Conservation (phyloP, 30 jellyfish, hydroid and myxozoan species). For the Sanderia malayensis region DNA sequence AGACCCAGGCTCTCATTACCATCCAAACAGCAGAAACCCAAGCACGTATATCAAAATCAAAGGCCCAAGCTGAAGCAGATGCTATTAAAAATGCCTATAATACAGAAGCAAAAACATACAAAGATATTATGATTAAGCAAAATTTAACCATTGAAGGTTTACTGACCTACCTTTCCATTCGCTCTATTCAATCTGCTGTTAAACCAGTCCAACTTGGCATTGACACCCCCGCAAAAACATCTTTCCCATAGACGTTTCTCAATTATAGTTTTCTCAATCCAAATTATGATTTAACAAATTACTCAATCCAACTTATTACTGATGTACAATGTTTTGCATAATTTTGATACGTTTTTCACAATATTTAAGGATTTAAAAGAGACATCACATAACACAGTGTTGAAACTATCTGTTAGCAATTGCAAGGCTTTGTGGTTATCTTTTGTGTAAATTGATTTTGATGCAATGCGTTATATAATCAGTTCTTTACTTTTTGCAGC, state of each 20-base stretch:
- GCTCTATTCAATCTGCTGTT: conserved; percentile 68
- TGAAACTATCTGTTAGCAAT: no score
- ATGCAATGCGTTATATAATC: no score
- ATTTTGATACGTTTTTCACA: no score
- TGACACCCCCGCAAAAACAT: conserved; percentile 70
- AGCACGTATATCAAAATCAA: conserved; percentile 59
- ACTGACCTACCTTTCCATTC: conserved; percentile 58
- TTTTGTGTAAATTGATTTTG: no score
- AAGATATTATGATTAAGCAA: conserved; percentile 55
- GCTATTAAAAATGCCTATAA: conserved; percentile 57
- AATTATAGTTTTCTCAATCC: no score
- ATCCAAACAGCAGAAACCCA: conserved; percentile 60
- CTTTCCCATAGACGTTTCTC: conserved; percentile 39
- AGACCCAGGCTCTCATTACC: conserved; percentile 70
- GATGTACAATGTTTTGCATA: no score
- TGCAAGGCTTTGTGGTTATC: no score
- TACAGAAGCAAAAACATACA: conserved; percentile 71
- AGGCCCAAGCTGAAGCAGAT: conserved; percentile 69
- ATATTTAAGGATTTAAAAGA: no score
- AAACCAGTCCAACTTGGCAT: conserved; percentile 56
- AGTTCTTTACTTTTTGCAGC: no score
- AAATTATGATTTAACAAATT: no score
- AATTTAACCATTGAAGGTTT: conserved; percentile 47
- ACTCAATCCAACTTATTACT: no score
- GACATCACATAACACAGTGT: no score